These are phyloP conservation scores for Drosophila parabipectinata DNA, from an alignment of 1,140 invertebrate genomes.

Conservation along the genomic window DNA sequence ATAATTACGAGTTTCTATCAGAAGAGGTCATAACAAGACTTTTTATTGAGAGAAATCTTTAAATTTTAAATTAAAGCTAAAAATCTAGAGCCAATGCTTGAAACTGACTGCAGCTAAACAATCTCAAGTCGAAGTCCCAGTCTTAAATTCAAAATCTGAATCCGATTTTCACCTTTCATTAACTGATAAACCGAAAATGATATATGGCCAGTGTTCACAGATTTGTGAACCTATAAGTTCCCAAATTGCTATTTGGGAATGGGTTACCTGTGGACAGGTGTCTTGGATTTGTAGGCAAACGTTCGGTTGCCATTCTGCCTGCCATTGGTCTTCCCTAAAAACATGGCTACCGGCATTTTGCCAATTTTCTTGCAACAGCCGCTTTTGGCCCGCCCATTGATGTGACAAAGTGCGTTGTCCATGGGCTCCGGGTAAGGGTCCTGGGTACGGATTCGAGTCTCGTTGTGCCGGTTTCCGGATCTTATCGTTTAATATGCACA, in stretches of 20 bases:
- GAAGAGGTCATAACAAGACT: too few relatives aligned
- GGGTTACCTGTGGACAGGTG: constrained; percentile 15
- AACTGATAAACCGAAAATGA: constrained; percentile 39
- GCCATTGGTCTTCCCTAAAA: neutral
- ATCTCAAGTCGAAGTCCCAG: neutral
- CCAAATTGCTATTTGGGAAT: constrained; percentile 15
- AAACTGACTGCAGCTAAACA: neutral
- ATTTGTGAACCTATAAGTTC: constrained; percentile 19
- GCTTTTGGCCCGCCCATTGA: constrained; percentile 14
- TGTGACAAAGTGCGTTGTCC: constrained; percentile 46
- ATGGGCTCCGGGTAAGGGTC: neutral
- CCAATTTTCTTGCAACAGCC: constrained; percentile 33
- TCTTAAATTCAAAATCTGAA: neutral
- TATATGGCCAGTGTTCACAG: constrained; percentile 19
- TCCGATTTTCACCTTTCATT: constrained; percentile 37
- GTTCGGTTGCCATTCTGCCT: neutral
- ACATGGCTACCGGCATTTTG: constrained; percentile 59
- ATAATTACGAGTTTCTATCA: too few relatives aligned
- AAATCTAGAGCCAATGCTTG: too few relatives aligned
- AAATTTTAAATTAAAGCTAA: neutral
- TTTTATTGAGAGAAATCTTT: too few relatives aligned
- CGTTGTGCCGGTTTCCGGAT: constrained; percentile 2
- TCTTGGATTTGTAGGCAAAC: constrained; percentile 24
- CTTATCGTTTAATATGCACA: constrained; percentile 63
- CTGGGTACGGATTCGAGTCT: neutral